Conservation (phyloP, 2,888 invertebrate genomes). For the Bursaphelenchus okinawaensis region DNA sequence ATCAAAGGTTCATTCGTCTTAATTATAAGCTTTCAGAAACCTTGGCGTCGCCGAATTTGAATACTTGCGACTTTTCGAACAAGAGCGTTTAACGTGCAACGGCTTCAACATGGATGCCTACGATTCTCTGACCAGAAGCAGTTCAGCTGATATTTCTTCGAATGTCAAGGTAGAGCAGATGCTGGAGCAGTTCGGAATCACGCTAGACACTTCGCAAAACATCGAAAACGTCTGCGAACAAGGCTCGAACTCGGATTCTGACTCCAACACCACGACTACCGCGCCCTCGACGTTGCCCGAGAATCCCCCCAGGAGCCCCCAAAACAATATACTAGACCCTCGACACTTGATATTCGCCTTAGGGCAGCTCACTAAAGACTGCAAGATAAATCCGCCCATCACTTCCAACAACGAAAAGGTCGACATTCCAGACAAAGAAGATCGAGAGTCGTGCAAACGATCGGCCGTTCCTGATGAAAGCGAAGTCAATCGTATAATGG, state of each 20-base stretch:
- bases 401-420: neutral
- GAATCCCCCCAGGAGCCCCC: neutral
- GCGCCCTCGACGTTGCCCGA: neutral
- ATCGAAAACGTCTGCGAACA: neutral
- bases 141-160: neutral
- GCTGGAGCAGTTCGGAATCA: constrained; percentile 11
- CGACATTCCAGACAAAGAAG: neutral
- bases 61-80: constrained; percentile 25
- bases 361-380: constrained; percentile 3
- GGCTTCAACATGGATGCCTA: neutral
- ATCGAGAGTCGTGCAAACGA: neutral
- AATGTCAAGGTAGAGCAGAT: constrained; percentile 7
- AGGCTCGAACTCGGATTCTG: constrained; percentile 8
- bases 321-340: constrained; percentile 1
- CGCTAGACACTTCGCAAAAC: neutral
- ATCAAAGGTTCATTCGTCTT: neutral
- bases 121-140: constrained; percentile 9
- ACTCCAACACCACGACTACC: neutral
- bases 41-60: constrained; percentile 28
- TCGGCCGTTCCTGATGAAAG: neutral
- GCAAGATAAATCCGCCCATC: neutral
- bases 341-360: constrained; percentile 9
- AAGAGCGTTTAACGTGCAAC: constrained; percentile 14
- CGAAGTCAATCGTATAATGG: neutral
- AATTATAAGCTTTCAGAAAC: constrained; percentile 17